Evolutionary conservation across 2,797 vertebrate species (phyloP).

Genomic region (Esox lucius): DNA sequence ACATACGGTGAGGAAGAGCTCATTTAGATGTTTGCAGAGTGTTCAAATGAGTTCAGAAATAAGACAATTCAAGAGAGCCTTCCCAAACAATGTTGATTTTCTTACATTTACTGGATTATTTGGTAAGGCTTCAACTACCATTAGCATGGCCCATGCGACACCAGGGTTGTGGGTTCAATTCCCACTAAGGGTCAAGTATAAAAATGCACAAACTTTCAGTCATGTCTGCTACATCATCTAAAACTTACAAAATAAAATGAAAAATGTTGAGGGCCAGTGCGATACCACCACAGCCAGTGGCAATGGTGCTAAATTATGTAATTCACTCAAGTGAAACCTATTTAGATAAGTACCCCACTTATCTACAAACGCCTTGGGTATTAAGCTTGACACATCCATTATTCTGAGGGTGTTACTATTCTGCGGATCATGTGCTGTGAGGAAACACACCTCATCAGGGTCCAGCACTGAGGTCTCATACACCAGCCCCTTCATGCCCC

Average conservation of each 20-base stretch:
- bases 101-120: too few relatives aligned
- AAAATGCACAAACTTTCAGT: too few relatives aligned
- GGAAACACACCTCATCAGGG: constrained; percentile 87
- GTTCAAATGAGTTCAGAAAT: neutral
- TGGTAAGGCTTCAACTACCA: too few relatives aligned
- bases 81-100: too few relatives aligned
- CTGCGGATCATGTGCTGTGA: neutral
- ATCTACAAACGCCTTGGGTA: neutral
- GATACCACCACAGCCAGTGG: neutral
- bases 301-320: neutral
- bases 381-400: constrained; percentile 1
- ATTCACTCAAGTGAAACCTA: constrained; percentile 21
- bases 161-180: too few relatives aligned
- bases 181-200: too few relatives aligned
- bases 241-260: neutral
- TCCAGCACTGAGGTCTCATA: constrained; percentile 96
- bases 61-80: too few relatives aligned
- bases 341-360: constrained; percentile 23
- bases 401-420: neutral
- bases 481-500: constrained; percentile 96
- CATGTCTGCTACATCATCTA: neutral
- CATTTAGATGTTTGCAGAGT: neutral
- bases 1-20: neutral
- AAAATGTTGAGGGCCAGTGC: neutral
- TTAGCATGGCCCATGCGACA: too few relatives aligned